These are phyloP conservation scores for Beroe ovata DNA, from an alignment of 37 sponge, comb jelly and placozoan species.

Conservation along the genomic window DNA sequence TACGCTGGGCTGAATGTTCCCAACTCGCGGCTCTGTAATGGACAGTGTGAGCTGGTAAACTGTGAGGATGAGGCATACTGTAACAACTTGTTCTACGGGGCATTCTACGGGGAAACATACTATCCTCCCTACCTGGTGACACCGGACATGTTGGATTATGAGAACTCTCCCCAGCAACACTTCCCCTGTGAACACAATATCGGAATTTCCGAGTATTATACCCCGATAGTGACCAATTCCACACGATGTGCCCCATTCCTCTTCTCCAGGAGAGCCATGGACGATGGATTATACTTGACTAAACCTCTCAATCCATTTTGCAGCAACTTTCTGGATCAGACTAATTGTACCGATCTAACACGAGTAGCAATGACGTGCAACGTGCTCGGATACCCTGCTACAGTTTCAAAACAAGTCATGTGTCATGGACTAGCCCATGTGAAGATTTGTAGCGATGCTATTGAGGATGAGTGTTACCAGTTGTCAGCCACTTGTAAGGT, in stretches of 20 bases:
- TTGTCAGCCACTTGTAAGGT: not conserved
- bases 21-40: not conserved
- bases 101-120: not conserved
- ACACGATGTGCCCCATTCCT: not conserved
- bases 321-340: not conserved
- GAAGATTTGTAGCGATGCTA: not conserved
- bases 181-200: too few relatives aligned
- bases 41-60: not conserved
- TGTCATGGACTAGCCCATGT: not conserved
- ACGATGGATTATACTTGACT: not conserved
- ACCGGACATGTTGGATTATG: not conserved
- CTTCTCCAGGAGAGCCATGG: not conserved
- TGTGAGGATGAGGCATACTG: not conserved
- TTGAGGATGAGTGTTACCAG: not conserved
- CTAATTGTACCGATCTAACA: not conserved
- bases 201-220: too few relatives aligned
- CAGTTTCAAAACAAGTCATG: slow-evolving; percentile 4
- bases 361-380: not conserved
- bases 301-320: not conserved
- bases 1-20: not conserved
- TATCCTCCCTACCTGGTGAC: not conserved
- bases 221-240: not conserved
- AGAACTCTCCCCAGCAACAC: not conserved
- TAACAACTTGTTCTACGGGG: not conserved
- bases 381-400: not conserved